These are phyloP conservation scores for Coptodon bakossiorum DNA, from an alignment of 2,113 vertebrate species.

Conservation along the genomic window DNA sequence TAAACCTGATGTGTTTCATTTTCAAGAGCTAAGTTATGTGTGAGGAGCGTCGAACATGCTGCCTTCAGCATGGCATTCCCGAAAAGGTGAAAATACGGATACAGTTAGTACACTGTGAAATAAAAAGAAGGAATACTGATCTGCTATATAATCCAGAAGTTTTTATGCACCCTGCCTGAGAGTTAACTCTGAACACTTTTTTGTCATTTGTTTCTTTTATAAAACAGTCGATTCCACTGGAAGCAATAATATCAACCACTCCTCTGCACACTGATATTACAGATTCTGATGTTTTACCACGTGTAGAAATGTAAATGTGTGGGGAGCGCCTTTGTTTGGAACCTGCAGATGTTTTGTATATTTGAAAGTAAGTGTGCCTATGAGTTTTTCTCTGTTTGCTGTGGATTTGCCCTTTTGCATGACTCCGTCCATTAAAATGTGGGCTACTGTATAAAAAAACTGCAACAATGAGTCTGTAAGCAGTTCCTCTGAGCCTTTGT, in stretches of 20 bases:
- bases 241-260: not conserved
- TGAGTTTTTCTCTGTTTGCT: not conserved
- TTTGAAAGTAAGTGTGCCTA: not conserved
- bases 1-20: not conserved
- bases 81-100: fast-evolving
- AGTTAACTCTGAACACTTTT: not conserved
- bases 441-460: not conserved
- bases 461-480: slow-evolving; percentile 31
- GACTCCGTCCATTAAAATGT: not conserved
- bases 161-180: not conserved
- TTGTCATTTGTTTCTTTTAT: not conserved
- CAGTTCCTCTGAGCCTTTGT: slow-evolving; percentile 12
- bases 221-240: not conserved
- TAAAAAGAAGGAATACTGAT: not conserved
- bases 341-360: not conserved
- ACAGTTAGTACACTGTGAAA: not conserved
- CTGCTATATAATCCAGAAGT: not conserved
- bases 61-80: fast-evolving
- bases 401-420: slow-evolving; percentile 49
- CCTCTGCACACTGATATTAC: not conserved
- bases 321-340: not conserved
- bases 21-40: not conserved
- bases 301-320: not conserved
- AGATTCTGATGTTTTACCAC: not conserved
- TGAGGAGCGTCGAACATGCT: not conserved